Evolutionary conservation across 2,888 invertebrate genomes (phyloP), one percentile per base, ranked within the genome.

Genomic region (Caenorhabditis becei): DNA sequence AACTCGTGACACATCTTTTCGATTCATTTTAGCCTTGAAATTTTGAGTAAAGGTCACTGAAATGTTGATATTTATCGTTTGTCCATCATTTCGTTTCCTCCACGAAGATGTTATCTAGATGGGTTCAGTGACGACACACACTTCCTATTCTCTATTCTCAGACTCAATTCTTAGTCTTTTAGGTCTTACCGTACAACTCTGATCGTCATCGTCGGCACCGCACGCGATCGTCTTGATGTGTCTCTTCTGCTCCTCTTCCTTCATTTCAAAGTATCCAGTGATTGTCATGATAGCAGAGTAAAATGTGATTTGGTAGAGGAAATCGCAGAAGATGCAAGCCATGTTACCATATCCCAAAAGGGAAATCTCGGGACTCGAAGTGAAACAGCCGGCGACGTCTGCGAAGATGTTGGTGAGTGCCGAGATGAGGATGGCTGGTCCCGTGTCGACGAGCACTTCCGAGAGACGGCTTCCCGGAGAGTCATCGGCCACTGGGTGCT

Each of bases 361-460:
- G 4, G 89, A 88, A 53, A 90, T 86, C 66, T 89, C 89, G 4
- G 89, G 89, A 18, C 87, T 87, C 7, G 87, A 86, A 5, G 89
- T 89, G 71, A 87, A 88, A 8, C 89, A 86, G 14, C 89, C 89
- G 8, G 88, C 87, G 11, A 84, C 83, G 65, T 89, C 89, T n/a
- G 89, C 89, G 28, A 88, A 78, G 24, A 89, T 88, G 67, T 89
- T 89, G 1, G 89, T 89, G 35, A 88, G 77, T 14, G 89, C 89
- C 8, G 89, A 89, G 49, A 89, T 89, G 37, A 89, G 78, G 49
- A 89, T 89, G 1, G 89, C 88, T 7, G 89, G 89, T n/a, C 89
- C 89, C 2, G 87, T 87, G 51, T 89, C 89, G 8, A 86, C 82
- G 16, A 89, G 78, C 1, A 89, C 88, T 66, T 86, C 81, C 14